These are phyloP conservation scores for Nycteola revayana DNA, from an alignment of 2,888 invertebrate species.

Conservation along the genomic window DNA sequence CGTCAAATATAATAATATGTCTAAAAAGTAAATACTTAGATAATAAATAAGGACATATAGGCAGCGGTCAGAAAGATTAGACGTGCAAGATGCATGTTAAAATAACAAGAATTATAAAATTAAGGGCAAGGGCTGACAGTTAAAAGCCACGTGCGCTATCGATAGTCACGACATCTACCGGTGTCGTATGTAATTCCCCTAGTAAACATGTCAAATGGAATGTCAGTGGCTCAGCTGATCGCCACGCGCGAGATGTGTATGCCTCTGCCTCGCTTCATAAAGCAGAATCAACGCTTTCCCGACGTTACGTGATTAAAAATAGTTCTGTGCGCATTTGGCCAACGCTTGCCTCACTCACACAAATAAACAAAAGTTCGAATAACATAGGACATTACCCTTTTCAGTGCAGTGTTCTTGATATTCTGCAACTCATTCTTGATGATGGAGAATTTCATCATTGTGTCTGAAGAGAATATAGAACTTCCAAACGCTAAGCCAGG, in stretches of 20 bases:
- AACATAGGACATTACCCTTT: conserved; percentile 90
- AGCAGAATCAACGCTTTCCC: conserved; percentile 57
- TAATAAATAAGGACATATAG: too few species aligned
- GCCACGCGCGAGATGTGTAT: conserved; percentile 53
- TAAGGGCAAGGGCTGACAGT: conserved; percentile 32
- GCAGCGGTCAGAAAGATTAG: too few species aligned
- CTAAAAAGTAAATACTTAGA: too few species aligned
- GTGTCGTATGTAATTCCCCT: conserved; percentile 42
- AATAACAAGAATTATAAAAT: conserved; percentile 8
- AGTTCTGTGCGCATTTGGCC: conserved; percentile 76
- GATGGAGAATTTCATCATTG: conserved; percentile 98
- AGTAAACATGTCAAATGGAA: conserved; percentile 76
- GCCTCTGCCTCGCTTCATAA: conserved; percentile 40
- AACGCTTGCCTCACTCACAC: conserved; percentile 59
- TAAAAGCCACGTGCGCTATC: conserved; percentile 34
- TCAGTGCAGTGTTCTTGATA: conserved; percentile 97
- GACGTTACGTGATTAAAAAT: conserved; percentile 69
- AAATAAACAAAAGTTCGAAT: conserved; percentile 61
- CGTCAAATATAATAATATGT: too few species aligned
- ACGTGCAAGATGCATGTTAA: too few species aligned
- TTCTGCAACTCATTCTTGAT: conserved; percentile 98
- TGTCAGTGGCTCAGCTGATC: conserved; percentile 79
- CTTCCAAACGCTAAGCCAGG: conserved; percentile 95
- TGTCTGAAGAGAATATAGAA: conserved; percentile 97
- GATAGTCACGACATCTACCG: conserved; percentile 67